phyloP scores from a whole-genome alignment of 2,113 vertebrate species.

The Pionites leucogaster region DNA sequence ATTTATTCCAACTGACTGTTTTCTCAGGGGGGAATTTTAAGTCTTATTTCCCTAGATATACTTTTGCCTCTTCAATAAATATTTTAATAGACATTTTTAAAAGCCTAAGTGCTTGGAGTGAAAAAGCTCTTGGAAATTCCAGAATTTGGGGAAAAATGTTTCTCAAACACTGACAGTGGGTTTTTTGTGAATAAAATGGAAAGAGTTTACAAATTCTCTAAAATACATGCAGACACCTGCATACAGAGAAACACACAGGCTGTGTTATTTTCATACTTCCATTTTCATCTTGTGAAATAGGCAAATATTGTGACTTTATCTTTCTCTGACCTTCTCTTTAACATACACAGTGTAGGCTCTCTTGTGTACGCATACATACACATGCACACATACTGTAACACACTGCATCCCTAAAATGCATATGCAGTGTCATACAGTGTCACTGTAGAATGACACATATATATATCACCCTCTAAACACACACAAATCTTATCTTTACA shows the following conservation, averaged over 20 bases:
- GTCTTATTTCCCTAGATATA: neutral
- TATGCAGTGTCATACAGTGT: too few species aligned
- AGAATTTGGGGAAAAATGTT: neutral
- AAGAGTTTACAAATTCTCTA: neutral
- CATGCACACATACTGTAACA: neutral
- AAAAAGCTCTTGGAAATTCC: neutral
- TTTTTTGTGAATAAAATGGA: neutral
- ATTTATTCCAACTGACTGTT: neutral
- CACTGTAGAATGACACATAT: too few species aligned
- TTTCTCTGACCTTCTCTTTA: neutral
- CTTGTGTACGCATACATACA: neutral
- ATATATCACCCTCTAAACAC: neutral
- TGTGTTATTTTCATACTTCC: neutral
- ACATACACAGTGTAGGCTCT: neutral
- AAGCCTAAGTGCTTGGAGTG: neutral
- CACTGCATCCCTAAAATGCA: neutral
- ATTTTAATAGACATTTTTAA: neutral
- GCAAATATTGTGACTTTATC: neutral
- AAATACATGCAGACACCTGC: neutral
- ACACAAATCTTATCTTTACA: neutral
- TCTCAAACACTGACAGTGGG: neutral
- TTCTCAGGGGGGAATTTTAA: neutral
- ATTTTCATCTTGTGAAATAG: neutral
- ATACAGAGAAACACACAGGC: neutral
- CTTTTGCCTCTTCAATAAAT: neutral